Evolutionary conservation across 2,888 invertebrate genomes (phyloP).

Genomic region (Trichopria drosophilae): DNA sequence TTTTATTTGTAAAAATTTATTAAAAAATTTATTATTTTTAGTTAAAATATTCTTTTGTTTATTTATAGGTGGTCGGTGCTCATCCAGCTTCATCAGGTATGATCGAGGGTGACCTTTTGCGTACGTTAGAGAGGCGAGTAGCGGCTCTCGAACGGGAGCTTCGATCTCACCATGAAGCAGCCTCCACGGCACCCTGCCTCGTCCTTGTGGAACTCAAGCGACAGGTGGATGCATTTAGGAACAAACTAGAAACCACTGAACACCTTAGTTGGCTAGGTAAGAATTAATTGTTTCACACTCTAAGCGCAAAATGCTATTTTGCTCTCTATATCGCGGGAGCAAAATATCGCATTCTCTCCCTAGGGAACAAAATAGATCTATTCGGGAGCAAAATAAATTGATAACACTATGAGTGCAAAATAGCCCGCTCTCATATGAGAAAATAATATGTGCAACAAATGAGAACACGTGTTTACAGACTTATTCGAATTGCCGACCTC

Average conservation of each 20-base stretch:
- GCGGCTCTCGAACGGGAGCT: constrained; percentile 64
- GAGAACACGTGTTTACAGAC: too few relatives aligned
- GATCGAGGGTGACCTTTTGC: constrained; percentile 62
- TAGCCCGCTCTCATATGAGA: too few relatives aligned
- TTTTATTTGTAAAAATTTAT: too few relatives aligned
- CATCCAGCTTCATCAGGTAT: constrained; percentile 53
- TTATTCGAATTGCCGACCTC: too few relatives aligned
- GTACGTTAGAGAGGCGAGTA: constrained; percentile 63
- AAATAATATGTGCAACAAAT: too few relatives aligned
- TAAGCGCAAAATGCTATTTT: constrained; percentile 1
- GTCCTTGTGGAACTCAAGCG: constrained; percentile 63
- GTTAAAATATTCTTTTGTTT: too few relatives aligned
- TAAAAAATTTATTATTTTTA: too few relatives aligned
- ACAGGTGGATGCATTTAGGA: constrained; percentile 64
- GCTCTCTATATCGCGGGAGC: too few relatives aligned
- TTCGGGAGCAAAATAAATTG: too few relatives aligned
- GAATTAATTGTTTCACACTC: constrained; percentile 33
- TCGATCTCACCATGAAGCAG: constrained; percentile 57
- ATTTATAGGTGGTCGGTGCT: constrained; percentile 52
- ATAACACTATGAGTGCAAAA: too few relatives aligned
- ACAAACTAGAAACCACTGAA: constrained; percentile 66
- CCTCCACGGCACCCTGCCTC: constrained; percentile 61
- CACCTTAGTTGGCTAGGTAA: constrained; percentile 68
- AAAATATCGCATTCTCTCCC: too few relatives aligned
- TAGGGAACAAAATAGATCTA: too few relatives aligned